Evolutionary conservation across 1,140 invertebrate genomes (phyloP), one percentile per base, ranked within the genome.

Genomic region (Heliconius hewitsoni): DNA sequence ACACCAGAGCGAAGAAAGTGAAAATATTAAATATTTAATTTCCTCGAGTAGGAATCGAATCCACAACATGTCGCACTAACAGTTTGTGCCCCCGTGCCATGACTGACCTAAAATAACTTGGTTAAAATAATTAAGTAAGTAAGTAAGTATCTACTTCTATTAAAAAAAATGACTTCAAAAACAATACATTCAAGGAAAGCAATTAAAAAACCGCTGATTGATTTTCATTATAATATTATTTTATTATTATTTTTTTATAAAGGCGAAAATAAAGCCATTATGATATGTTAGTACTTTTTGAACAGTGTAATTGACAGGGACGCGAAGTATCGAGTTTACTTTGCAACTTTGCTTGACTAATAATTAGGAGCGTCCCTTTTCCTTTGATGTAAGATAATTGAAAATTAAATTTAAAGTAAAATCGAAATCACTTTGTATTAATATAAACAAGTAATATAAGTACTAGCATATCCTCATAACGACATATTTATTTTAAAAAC

Each of bases 321-420:
- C 19, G 39, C n/a, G 19, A 42, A 76, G 42, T 71, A 76, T 76
- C 60, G 46, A 76, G 60, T 76, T 76, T 71, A 76, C 60, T 76
- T 71, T 76, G 57, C 60, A 76, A 76, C 57, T 76, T 76, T 76
- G 42, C 74, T 70, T 76, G 46, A 66, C 60, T 70, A 70, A 76
- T 76, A 76, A 76, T 76, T 76, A 76, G 66, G 60, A 50, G n/a
- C 46, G 74, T 76, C 74, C 55, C 27, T 76, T 71, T 76, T 76
- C 39, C 60, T 76, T 76, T 71, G 37, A 66, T 27, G 27, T 30
- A 66, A 66, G 60, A 66, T 66, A 66, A 66, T 66, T 66, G 60
- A 66, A 66, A 30, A 66, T 66, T 66, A 66, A 66, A 66, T 30
- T 66, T 13, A 66, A 66, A 13, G 60, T 30, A 30, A 66, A 16